Conservation (phyloP, 2,797 vertebrate genomes). For the Channallabes apus region DNA sequence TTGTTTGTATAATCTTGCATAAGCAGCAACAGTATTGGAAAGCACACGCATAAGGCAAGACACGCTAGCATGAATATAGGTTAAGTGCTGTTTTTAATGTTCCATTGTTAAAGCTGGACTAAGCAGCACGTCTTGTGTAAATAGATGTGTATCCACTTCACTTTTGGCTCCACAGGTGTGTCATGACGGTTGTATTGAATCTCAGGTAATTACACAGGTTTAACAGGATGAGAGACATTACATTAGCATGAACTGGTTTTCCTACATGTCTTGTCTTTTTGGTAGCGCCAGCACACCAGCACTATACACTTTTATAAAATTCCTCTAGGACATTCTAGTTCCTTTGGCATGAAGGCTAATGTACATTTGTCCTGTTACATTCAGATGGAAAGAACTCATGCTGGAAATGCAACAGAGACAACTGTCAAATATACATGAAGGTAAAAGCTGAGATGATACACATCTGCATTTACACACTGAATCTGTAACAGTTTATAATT, state of each 20-base stretch:
- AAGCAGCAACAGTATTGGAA: background rate
- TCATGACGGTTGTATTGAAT: background rate
- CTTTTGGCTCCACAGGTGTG: background rate
- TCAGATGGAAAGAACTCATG: background rate
- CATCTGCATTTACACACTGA: background rate
- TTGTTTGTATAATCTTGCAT: background rate
- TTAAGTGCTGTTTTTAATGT: background rate
- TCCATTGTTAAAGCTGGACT: background rate
- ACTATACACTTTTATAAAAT: background rate
- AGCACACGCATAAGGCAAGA: background rate
- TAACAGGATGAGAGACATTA: constrained; percentile 11
- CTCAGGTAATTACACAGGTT: background rate
- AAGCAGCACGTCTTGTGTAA: background rate
- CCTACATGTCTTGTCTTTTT: background rate
- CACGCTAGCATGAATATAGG: background rate
- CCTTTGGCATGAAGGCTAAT: background rate
- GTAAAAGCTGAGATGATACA: too few relatives aligned
- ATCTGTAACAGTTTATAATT: background rate
- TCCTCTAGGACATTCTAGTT: background rate
- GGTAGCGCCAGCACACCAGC: background rate
- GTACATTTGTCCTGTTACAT: background rate
- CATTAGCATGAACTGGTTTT: constrained; percentile 1
- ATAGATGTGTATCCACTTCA: background rate
- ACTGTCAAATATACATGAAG: background rate
- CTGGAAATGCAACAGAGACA: background rate